These are phyloP conservation scores for Porphyrio hochstetteri DNA, from an alignment of 2,113 vertebrate species.

Conservation along the genomic window DNA sequence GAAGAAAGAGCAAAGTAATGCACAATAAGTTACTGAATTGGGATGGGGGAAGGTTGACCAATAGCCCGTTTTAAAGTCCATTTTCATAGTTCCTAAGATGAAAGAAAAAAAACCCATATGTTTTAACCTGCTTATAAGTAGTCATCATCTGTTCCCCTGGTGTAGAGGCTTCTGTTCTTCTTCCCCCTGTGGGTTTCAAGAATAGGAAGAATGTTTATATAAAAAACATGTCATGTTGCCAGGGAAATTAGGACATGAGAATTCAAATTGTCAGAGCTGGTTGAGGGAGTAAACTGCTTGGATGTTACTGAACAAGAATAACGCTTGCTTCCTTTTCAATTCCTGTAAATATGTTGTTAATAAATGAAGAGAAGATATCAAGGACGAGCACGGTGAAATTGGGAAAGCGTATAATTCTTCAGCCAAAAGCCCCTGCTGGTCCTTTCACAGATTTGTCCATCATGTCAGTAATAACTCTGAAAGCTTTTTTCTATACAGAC, in stretches of 20 bases:
- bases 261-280: background rate
- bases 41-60: background rate
- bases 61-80: background rate
- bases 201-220: background rate
- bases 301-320: background rate
- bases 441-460: background rate
- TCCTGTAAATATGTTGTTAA: background rate
- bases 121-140: background rate
- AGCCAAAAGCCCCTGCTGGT: background rate
- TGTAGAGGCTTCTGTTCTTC: background rate
- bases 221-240: background rate
- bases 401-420: background rate
- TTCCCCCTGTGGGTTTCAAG: background rate
- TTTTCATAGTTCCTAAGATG: background rate
- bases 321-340: background rate
- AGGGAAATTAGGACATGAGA: background rate
- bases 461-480: conserved; percentile 21
- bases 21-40: background rate
- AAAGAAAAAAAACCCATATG: accelerated
- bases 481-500: conserved; percentile 43
- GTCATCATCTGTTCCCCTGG: background rate
- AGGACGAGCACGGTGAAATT: background rate
- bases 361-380: background rate
- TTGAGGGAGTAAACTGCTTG: background rate
- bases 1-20: background rate